Percentiles rank a stretch among this genome's conserved stretches.
Conservation (phyloP, 1,140 invertebrate genomes). For the Micrasema minimum region DNA sequence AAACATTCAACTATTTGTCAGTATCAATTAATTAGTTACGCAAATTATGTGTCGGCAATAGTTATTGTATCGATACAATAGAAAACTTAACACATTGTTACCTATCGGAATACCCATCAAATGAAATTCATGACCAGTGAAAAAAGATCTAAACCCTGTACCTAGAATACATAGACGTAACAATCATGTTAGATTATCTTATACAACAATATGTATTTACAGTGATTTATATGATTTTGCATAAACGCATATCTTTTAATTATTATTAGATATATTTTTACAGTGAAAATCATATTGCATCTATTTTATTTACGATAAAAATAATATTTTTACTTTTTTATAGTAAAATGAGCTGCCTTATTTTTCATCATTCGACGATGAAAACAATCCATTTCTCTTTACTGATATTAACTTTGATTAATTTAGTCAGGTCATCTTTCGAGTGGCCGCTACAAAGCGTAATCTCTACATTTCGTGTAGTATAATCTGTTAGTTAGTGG, state of each 20-base stretch:
- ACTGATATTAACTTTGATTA: conserved; percentile 20
- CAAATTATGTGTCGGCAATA: conserved; percentile 20
- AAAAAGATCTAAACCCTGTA: conserved; percentile 53
- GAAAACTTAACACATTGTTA: conserved; percentile 13
- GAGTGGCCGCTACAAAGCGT: neutral
- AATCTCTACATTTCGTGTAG: conserved; percentile 5
- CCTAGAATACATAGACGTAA: conserved; percentile 49
- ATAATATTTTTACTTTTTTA: conserved; percentile 28
- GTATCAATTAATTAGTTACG: conserved; percentile 8
- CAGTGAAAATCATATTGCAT: conserved; percentile 32
- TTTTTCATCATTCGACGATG: conserved; percentile 24
- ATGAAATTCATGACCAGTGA: conserved; percentile 25
- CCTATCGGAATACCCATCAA: conserved; percentile 17
- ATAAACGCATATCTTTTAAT: conserved; percentile 30
- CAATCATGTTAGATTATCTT: conserved; percentile 34
- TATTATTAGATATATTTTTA: conserved; percentile 32
- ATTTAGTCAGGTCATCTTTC: neutral
- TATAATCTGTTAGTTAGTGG: neutral
- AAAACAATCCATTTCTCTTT: conserved; percentile 13
- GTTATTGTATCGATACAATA: conserved; percentile 3
- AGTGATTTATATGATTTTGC: conserved; percentile 16
- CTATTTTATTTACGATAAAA: conserved; percentile 12
- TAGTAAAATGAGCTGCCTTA: conserved; percentile 24
- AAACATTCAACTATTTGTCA: conserved; percentile 22
- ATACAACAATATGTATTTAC: conserved; percentile 31